Percentiles rank a stretch among this genome's conserved stretches.
These are phyloP conservation scores for Limnephilus lunatus DNA, from an alignment of 2,888 invertebrate genomes.

Conservation along the genomic window DNA sequence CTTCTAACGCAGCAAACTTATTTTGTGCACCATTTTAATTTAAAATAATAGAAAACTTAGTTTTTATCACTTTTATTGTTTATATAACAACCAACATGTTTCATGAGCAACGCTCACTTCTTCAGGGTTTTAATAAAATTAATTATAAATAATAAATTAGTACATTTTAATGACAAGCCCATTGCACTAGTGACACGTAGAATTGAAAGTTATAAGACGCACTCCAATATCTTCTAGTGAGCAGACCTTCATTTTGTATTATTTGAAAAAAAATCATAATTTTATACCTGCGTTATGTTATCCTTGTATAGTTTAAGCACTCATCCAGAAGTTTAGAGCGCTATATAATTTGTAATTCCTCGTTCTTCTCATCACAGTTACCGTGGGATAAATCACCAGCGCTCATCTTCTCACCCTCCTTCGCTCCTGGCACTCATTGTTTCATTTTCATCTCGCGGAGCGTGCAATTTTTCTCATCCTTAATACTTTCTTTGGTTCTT, in stretches of 20 bases:
- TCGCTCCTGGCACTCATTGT: constrained; percentile 56
- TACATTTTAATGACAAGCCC: not conserved
- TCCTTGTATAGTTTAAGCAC: not conserved
- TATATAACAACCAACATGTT: no score
- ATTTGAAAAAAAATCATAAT: not conserved
- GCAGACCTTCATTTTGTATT: not conserved
- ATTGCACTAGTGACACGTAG: no score
- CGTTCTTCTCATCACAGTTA: constrained; percentile 12
- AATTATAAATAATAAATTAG: no score
- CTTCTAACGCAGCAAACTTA: no score
- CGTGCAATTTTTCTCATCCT: constrained; percentile 63
- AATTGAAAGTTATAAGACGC: not conserved
- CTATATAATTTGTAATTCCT: not conserved
- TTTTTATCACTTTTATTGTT: no score
- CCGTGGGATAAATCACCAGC: constrained; percentile 41
- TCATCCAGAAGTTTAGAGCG: not conserved
- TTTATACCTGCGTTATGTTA: not conserved
- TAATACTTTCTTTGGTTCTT: constrained; percentile 63
- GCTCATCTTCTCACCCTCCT: not conserved
- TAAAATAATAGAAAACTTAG: no score
- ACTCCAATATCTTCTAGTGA: not conserved
- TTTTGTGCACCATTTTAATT: no score
- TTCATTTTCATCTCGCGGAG: constrained; percentile 62
- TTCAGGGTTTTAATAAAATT: no score
- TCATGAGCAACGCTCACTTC: no score